Evolutionary conservation across 2,113 vertebrate genomes (phyloP), one percentile per base, ranked within the genome.

Genomic region (Polypterus bichir): DNA sequence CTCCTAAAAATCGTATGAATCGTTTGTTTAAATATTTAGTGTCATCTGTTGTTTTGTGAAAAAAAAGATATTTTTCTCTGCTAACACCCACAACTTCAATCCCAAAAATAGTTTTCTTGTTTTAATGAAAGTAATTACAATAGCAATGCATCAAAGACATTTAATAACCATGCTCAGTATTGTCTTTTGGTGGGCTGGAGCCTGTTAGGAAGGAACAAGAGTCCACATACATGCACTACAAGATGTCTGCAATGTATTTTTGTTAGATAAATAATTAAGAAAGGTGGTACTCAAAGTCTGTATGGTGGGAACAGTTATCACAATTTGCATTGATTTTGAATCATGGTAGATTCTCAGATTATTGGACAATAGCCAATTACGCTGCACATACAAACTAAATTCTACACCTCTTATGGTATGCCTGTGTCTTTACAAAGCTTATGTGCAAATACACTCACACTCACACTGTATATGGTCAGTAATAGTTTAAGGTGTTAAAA

Each of bases 311-410:
- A 46, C 60, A 47, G 44, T 53, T 54, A 57, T 48, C 63, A 64
- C 63, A 51, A 47, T 53, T 46, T 49, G 49, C 54, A 53, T 44
- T 63, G 65, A 62, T 46, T 66, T 59, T 69, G 61, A 54, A 65
- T 61, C 58, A 65, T 53, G 47, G 61, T 9, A 52, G 54, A 57
- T 51, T 48, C 54, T 60, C 59, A 61, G 64, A 63, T 54, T 60
- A 46, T 56, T 65, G 64, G 64, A 55, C 3, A 8, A 6, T 5
- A 44, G 64, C 68, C 64, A 66, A 10, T 9, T 45, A 61, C 59
- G 57, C 5, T 47, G 47, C 44, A 54, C 44, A 49, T 27, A 47
- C 49, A 7, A 44, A 60, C 61, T 60, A 66, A 62, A 69, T 46
- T 59, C 57, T 59, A 62, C 51, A 54, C 57, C 57, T 48, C 54